A percentile compares a stretch with the other conserved stretches of the same genome.
These are phyloP conservation scores for Acanthosepion lycidas DNA, from an alignment of 2,888 invertebrate species.

Conservation along the genomic window DNA sequence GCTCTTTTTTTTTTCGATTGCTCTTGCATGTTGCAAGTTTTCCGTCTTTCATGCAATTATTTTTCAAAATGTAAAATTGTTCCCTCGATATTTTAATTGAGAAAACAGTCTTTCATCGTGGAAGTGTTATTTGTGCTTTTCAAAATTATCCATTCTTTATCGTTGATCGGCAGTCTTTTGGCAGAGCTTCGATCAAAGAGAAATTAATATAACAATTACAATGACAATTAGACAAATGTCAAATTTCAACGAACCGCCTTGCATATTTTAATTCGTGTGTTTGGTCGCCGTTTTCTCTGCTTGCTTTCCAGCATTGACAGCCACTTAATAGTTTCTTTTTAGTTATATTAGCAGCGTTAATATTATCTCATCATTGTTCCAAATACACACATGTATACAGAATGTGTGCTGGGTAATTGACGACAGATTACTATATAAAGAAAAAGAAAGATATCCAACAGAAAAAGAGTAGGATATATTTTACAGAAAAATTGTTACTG, in stretches of 20 bases:
- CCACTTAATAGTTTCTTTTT: no score
- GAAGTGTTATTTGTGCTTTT: not conserved
- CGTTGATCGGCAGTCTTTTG: not conserved
- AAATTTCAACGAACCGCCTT: not conserved
- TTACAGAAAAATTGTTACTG: no score
- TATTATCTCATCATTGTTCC: no score
- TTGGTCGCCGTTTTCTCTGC: no score
- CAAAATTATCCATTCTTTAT: not conserved
- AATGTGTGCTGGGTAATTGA: no score
- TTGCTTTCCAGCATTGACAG: no score
- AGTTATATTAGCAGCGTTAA: no score
- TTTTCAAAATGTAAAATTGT: constrained; percentile 4
- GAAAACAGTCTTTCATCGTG: not conserved
- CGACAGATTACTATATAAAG: no score
- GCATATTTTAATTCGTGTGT: not conserved
- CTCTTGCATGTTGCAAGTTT: not conserved
- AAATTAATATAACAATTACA: not conserved
- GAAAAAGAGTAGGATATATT: no score
- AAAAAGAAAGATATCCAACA: no score
- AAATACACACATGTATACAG: no score
- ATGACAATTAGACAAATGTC: not conserved
- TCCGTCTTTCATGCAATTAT: not conserved
- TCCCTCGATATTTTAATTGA: not conserved
- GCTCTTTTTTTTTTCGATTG: no score
- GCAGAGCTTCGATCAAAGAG: not conserved